phyloP scores from a whole-genome alignment of 2,797 vertebrate genomes.

The Smutsia gigantea region DNA sequence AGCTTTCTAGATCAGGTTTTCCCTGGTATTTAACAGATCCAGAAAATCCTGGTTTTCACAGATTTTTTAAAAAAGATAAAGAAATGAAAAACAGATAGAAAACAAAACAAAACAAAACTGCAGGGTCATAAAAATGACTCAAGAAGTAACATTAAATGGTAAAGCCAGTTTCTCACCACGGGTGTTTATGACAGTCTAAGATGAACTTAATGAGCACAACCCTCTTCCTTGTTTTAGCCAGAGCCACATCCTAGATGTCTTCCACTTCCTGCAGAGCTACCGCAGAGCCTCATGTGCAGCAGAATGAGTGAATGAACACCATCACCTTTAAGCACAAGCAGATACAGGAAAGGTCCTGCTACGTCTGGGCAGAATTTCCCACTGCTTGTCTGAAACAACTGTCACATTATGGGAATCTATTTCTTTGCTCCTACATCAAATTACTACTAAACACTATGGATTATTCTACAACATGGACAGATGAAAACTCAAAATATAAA shows the following conservation, averaged over 20 bases:
- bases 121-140: not conserved
- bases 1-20: not conserved
- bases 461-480: not conserved
- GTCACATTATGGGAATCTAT: not conserved
- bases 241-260: not conserved
- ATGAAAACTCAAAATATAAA: not conserved
- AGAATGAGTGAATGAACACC: not conserved
- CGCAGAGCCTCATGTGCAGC: no score
- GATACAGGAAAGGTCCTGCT: not conserved
- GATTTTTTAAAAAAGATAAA: not conserved
- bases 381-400: not conserved
- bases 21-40: not conserved
- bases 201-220: rapidly evolving
- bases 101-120: not conserved
- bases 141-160: not conserved
- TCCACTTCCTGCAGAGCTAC: not conserved
- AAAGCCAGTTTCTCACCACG: not conserved
- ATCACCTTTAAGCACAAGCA: not conserved
- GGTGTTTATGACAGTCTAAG: not conserved
- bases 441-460: not conserved
- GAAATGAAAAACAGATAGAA: not conserved
- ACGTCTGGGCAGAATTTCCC: not conserved
- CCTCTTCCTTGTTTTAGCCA: not conserved
- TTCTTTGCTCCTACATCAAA: not conserved
- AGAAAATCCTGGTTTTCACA: not conserved